Evolutionary conservation across 2,113 vertebrate species (phyloP).

Genomic region (Apistogramma diplotaenia): DNA sequence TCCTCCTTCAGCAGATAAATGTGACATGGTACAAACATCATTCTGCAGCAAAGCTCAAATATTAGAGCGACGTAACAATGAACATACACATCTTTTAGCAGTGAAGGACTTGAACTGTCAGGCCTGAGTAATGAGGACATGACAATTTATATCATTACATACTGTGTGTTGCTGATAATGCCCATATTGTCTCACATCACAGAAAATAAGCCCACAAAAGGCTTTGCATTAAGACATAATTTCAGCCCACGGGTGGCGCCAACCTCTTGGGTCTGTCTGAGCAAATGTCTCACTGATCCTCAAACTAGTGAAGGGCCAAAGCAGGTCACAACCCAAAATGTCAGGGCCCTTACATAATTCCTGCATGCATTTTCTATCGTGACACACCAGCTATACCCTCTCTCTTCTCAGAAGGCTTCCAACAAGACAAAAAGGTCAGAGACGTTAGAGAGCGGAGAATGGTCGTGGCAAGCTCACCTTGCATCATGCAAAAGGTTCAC

Average conservation of each 20-base stretch:
- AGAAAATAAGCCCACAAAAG: neutral
- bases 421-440: slow-evolving; percentile 48
- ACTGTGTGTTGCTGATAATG: neutral
- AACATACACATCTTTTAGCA: neutral
- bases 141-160: neutral
- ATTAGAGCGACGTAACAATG: neutral
- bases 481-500: neutral
- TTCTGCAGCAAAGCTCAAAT: neutral
- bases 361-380: slow-evolving; percentile 23
- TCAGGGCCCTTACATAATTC: slow-evolving; percentile 62
- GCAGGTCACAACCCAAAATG: slow-evolving; percentile 55
- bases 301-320: slow-evolving; percentile 41
- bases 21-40: neutral
- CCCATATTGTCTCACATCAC: slow-evolving; percentile 17
- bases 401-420: neutral
- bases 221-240: slow-evolving; percentile 37
- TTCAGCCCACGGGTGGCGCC: slow-evolving; percentile 41
- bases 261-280: slow-evolving; percentile 20
- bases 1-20: neutral
- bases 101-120: neutral
- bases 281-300: slow-evolving; percentile 43
- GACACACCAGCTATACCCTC: slow-evolving; percentile 5
- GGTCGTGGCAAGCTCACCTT: neutral
- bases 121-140: neutral
- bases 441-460: neutral